Conservation (phyloP, 1,140 invertebrate species). For the Meloidogyne exigua region DNA sequence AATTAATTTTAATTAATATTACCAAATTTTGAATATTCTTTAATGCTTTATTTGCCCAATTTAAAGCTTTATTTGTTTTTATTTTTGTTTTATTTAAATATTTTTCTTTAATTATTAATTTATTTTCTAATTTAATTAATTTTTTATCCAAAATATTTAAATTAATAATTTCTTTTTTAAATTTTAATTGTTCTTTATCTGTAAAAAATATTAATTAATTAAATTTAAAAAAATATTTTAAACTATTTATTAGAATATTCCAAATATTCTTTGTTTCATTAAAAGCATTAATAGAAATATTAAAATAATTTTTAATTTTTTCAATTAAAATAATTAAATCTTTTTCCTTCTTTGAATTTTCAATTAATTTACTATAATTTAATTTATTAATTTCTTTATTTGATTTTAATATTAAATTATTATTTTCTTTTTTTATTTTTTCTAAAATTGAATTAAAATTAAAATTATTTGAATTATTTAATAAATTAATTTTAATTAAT, state of each 20-base stretch:
- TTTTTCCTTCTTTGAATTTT: neutral
- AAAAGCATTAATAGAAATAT: neutral
- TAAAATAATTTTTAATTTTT: neutral
- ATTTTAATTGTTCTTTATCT: neutral
- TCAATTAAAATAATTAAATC: neutral
- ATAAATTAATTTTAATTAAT: no score
- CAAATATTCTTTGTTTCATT: conserved; percentile 7
- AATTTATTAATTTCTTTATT: neutral
- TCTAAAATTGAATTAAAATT: neutral
- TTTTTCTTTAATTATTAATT: neutral
- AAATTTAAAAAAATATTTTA: neutral
- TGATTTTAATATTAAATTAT: neutral
- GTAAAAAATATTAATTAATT: conserved; percentile 2
- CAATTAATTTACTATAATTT: neutral
- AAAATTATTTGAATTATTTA: neutral
- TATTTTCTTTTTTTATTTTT: neutral
- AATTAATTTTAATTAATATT: neutral
- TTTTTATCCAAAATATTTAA: neutral
- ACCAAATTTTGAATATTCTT: neutral
- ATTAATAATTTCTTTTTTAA: neutral
- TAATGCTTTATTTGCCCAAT: neutral
- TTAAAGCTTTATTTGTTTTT: neutral
- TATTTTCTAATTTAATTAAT: conserved; percentile 1
- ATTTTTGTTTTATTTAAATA: neutral
- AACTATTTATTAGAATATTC: conserved; percentile 8